These are phyloP conservation scores for Micromesistius poutassou DNA, from an alignment of 2,797 vertebrate species.

Conservation along the genomic window DNA sequence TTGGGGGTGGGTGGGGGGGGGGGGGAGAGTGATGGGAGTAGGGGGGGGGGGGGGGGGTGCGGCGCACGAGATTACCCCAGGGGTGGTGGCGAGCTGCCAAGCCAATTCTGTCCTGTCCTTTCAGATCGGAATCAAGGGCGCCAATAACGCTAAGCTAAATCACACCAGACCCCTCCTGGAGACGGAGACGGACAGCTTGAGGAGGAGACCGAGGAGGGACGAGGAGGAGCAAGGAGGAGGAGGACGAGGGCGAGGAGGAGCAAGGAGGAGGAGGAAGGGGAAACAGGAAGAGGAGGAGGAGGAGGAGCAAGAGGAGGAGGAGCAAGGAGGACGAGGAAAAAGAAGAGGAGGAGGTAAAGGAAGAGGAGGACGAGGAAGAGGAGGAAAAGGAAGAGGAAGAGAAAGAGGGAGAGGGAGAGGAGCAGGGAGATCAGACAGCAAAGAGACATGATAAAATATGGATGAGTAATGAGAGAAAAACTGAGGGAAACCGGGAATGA, in stretches of 20 bases:
- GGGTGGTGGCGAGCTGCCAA: constrained; percentile 61
- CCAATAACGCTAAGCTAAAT: constrained; percentile 59
- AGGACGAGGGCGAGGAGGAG: neutral
- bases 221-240: neutral
- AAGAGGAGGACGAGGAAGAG: neutral
- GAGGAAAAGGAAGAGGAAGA: neutral
- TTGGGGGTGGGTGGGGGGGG: neutral
- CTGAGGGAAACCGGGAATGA: neutral
- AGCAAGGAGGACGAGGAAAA: neutral
- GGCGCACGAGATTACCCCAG: constrained; percentile 49
- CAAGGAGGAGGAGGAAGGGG: no score
- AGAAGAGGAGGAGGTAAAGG: neutral
- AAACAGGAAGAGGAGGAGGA: constrained; percentile 13
- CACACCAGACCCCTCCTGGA: constrained; percentile 32
- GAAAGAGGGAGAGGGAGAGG: neutral
- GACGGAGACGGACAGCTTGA: constrained; percentile 26
- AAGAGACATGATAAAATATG: neutral
- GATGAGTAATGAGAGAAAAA: neutral
- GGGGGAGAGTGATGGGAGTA: constrained; percentile 7
- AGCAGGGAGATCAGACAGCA: neutral
- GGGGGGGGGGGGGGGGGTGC: constrained; percentile 33
- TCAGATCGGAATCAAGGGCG: constrained; percentile 68
- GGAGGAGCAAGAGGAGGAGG: no score
- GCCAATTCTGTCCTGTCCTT: constrained; percentile 63
- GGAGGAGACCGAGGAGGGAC: neutral